Evolutionary conservation across 2,113 vertebrate species (phyloP), one percentile per base, ranked within the genome.

Genomic region (Syngnathus typhle): DNA sequence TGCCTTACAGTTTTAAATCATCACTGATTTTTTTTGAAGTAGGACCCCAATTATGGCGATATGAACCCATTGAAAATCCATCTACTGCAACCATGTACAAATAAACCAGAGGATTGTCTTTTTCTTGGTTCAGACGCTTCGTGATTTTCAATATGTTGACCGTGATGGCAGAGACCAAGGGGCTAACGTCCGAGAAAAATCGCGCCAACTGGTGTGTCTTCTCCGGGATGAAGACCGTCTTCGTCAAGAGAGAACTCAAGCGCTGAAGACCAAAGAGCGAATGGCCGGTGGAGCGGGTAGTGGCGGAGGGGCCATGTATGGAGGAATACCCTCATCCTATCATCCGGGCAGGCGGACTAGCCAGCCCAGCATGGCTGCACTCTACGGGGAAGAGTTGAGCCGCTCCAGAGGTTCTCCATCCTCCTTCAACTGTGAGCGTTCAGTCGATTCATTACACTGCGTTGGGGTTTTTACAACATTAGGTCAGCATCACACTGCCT

Each of bases 111-210:
- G 6, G 0, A 16, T 6, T 39, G 64, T 32, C 11, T 16, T 19
- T 3, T 23, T 13, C 69, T 23, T 43, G n/a, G 9, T 60, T 52
- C 93, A 98, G 93, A 96, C 96, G 0, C 91, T 98, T 73, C 92
- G 94, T 8, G 96, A 98, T 84, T 98, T 98, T 85, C 96, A 98
- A 88, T 94, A 95, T 1, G 81, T 95, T 38, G 96, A 98, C 84
- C 93, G 95, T 0, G 96, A 98, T 0, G 96, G 96, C 70, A 94
- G 96, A 58, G 96, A 98, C 87, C 96, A 98, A 84, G 96, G 96
- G 1, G 92, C 97, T 67, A 98, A 98, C 0, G 94, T 98, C 69
- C 91, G 96, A 0, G 96, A 98, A 88, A 98, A 98, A 78, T 94
- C 95, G 67, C 96, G 95, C 74, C 96, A 97, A 81, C 91, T 98